Evolutionary conservation across 2,113 vertebrate species (phyloP), one percentile per base, ranked within the genome.

Genomic region (Odocoileus hemionus): DNA sequence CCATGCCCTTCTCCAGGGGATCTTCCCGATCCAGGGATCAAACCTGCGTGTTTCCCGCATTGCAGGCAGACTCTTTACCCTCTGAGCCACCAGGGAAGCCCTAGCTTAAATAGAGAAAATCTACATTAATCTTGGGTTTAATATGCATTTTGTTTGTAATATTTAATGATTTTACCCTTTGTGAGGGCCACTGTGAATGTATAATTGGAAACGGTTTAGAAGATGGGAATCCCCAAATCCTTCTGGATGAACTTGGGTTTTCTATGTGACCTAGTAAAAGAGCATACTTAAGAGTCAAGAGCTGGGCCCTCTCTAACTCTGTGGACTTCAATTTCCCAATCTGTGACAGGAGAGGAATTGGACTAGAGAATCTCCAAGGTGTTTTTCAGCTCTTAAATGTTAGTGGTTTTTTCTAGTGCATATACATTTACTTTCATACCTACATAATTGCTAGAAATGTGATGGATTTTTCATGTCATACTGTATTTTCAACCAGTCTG

Each of bases 201-300:
- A 23, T 96, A 93, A 57, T 39, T 91, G 43, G 36, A 21, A 95
- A 82, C 45, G 36, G 21, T 50, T 95, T 58, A 92, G n/a, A 96
- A 52, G 25, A 91, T 67, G 50, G 67, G 30, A 87, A 83, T 76
- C 82, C 52, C 91, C 76, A 91, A 60, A 93, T 26, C 28, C 70
- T 96, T 82, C 95, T 89, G 39, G 33, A 52, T 90, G 47, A 90
- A 90, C 89, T 83, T 86, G 61, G 36, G 45, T 89, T 92, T 92
- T 89, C 43, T 90, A 1, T 86, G 79, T 80, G 25, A 55, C 64
- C 23, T 28, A 55, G 43, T 58, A 43, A 36, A 58, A 89, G 43
- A 33, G 16, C 52, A 96, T 39, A 16, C 45, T 82, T 92, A 47
- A 67, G 54, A 78, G 54, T 21, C 61, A 7, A 33, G 39, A 58